Conservation (phyloP, 2,797 vertebrate species). For the Acanthopagrus latus region DNA sequence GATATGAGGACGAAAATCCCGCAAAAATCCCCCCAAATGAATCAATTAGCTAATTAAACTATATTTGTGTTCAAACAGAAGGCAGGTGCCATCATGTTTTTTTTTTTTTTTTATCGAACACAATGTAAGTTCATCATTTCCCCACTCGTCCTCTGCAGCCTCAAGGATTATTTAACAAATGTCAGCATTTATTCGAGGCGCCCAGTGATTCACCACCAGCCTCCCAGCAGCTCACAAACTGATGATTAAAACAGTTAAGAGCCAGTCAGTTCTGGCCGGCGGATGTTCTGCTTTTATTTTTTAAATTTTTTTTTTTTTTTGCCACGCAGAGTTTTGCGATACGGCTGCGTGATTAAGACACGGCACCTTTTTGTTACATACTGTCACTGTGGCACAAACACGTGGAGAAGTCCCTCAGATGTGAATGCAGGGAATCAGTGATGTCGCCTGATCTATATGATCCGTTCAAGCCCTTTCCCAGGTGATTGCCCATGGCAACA, state of each 20-base stretch:
- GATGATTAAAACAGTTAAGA: constrained; percentile 38
- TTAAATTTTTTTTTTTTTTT: constrained; percentile 1
- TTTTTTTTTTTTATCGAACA: constrained; percentile 31
- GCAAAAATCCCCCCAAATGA: constrained; percentile 26
- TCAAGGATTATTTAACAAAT: constrained; percentile 34
- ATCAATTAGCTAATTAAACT: constrained; percentile 22
- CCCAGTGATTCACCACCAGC: constrained; percentile 24
- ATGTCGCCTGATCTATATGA: constrained; percentile 70
- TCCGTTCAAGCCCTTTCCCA: constrained; percentile 66
- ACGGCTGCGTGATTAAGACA: constrained; percentile 26
- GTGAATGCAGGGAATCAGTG: constrained; percentile 61
- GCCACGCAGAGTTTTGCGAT: neutral
- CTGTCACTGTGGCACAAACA: constrained; percentile 34
- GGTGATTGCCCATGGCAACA: constrained; percentile 75
- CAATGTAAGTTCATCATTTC: constrained; percentile 23
- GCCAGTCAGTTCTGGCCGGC: constrained; percentile 15
- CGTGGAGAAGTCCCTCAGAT: constrained; percentile 54
- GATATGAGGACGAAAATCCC: neutral
- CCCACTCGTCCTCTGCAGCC: constrained; percentile 26
- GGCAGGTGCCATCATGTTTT: constrained; percentile 28
- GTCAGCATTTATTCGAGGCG: constrained; percentile 22
- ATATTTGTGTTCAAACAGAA: constrained; percentile 31
- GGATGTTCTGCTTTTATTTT: neutral
- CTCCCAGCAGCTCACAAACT: constrained; percentile 32
- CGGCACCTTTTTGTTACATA: constrained; percentile 12